Evolutionary conservation across 2,797 vertebrate genomes (phyloP).

Genomic region (Clarias fuscus): DNA sequence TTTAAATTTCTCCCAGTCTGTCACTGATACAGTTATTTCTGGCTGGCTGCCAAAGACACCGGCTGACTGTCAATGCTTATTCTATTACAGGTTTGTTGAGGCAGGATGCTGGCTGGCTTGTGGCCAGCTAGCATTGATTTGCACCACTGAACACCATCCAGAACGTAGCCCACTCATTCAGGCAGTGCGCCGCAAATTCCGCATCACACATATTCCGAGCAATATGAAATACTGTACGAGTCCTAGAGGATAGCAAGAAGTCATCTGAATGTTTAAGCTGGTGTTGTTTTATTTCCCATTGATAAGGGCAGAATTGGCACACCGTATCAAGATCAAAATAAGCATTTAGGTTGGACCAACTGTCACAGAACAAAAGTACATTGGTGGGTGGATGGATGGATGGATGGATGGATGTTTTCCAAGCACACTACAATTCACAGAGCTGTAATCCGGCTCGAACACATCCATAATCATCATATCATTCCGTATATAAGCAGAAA

Average conservation of each 20-base stretch:
- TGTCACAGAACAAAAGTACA: neutral
- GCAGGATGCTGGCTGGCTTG: constrained; percentile 35
- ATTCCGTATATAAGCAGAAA: neutral
- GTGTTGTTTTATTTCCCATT: constrained; percentile 37
- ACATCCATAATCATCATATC: neutral
- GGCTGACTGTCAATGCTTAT: constrained; percentile 54
- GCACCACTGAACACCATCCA: constrained; percentile 38
- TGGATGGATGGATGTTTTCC: neutral
- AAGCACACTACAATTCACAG: neutral
- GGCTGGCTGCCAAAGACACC: constrained; percentile 40
- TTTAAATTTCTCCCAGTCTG: constrained; percentile 13
- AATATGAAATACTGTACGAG: neutral
- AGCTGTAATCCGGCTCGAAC: neutral
- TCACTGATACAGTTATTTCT: constrained; percentile 42
- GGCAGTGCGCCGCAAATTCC: constrained; percentile 14
- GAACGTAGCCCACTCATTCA: constrained; percentile 32
- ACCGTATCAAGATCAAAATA: constrained; percentile 36
- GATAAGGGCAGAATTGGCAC: neutral
- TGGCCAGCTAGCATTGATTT: constrained; percentile 45
- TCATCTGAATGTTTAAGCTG: constrained; percentile 18
- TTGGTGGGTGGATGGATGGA: neutral
- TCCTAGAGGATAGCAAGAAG: constrained; percentile 29
- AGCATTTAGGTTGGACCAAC: constrained; percentile 20
- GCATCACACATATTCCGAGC: constrained; percentile 1
- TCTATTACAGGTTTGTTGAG: constrained; percentile 42